Percentiles rank a stretch among this genome's conserved stretches.
phyloP scores from a whole-genome alignment of 1,140 invertebrate genomes.

The Pristionchus pacificus region DNA sequence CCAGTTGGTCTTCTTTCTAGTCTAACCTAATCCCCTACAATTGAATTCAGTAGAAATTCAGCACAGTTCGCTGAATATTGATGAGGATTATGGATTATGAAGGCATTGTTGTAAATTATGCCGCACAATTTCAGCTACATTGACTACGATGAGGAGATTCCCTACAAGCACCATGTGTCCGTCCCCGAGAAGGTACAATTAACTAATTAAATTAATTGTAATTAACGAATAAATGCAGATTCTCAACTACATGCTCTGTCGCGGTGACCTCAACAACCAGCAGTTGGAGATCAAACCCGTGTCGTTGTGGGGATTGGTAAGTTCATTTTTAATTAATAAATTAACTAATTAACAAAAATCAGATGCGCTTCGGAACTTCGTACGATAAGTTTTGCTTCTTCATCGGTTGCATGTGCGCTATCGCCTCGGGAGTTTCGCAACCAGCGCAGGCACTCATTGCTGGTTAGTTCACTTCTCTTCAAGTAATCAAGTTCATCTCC shows the following conservation, averaged over 20 bases:
- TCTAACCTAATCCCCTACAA: no score
- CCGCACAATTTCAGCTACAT: no score
- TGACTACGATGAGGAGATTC: background rate
- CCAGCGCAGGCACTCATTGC: conserved; percentile 28
- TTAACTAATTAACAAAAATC: conserved; percentile 13
- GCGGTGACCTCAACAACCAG: conserved; percentile 42
- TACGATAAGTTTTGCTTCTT: conserved; percentile 28
- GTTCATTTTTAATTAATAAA: conserved; percentile 18
- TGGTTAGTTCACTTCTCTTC: background rate
- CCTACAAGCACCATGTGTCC: background rate
- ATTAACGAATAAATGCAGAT: background rate
- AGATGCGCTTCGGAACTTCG: conserved; percentile 36
- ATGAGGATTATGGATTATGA: no score
- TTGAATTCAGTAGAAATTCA: no score
- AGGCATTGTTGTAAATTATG: no score
- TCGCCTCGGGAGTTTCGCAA: conserved; percentile 29
- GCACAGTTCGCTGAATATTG: no score
- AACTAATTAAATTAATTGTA: background rate
- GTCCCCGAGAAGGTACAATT: background rate
- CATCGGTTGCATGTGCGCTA: conserved; percentile 29
- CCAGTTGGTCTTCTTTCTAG: no score
- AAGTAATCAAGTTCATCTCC: background rate
- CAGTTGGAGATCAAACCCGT: conserved; percentile 43
- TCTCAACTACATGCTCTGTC: background rate
- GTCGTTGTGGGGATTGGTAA: conserved; percentile 38